Base-by-base conservation (phyloP, 1,140 invertebrate genomes). In the Aethina tumida region DNA sequence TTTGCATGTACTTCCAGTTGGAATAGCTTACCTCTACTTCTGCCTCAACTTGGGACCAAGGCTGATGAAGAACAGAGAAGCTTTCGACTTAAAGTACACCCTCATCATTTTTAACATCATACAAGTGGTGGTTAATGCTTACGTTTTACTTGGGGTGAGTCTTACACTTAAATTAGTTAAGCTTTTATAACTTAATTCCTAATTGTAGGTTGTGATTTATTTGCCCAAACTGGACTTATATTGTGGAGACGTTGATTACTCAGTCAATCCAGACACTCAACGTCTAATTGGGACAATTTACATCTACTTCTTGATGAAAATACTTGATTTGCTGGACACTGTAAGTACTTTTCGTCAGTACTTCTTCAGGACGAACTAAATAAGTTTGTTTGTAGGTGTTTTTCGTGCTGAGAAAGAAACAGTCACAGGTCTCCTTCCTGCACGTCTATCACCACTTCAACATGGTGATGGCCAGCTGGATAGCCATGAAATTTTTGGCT, bases 361-460 rank as follows among this genome's bases (percentile, higher is more conserved):
- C 13, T 27, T 31, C 12, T 9, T 13, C 13, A 12, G n/a, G 7
- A 18, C n/a, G 13, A 21, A 27, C n/a, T 39, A 13, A 20, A 29
- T 12, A n/a, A 15, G 5, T 29, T 13, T 30, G n/a, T 37, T 37
- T 47, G n/a, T 57, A 76, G 73, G 55, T 91, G 22, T 92, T 93
- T 64, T 91, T 94, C 61, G 75, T 92, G 18, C 61, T 93, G 27
- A 68, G 84, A 20, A 93, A 93, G 61, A 93, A 92, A 56, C 72
- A 81, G 37, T 75, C 74, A 43, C 87, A 94, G 55, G 66, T 91
- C 3, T 79, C 83, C 4, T 87, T 91, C 54, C 69, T 94, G 10
- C 89, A 94, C 48, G 77, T 92, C 1, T 89, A 90, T 56, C 89
- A 94, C 59, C 89, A 94, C 59, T 68, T 78, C 4, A 77, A 79